Conservation (phyloP, 2,113 vertebrate genomes). For the Propithecus coquereli region DNA sequence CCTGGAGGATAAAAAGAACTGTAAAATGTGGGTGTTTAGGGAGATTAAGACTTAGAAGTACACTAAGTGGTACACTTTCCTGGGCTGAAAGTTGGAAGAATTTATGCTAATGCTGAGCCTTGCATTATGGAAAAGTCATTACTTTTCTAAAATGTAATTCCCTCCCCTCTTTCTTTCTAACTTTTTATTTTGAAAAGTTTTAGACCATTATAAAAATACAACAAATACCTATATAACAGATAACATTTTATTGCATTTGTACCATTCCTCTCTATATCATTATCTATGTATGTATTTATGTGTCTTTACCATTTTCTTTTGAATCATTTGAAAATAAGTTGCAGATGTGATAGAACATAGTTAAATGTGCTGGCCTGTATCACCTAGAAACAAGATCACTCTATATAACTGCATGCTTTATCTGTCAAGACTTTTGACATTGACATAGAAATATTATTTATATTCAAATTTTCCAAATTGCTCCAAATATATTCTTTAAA, state of each 20-base stretch:
- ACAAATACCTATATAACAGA: background rate
- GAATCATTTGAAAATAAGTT: background rate
- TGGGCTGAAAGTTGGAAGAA: background rate
- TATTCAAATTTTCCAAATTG: background rate
- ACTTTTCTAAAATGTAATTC: background rate
- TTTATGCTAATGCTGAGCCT: background rate
- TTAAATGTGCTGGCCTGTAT: background rate
- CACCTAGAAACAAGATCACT: background rate
- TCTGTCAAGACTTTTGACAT: background rate
- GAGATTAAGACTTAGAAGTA: background rate
- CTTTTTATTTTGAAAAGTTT: background rate
- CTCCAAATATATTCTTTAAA: background rate
- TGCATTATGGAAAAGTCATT: background rate
- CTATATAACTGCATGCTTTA: background rate
- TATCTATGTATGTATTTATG: background rate
- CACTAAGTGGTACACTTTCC: background rate
- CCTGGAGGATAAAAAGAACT: background rate
- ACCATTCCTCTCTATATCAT: background rate
- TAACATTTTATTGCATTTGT: background rate
- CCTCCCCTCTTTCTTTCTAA: background rate
- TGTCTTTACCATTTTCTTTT: background rate
- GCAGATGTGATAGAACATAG: background rate
- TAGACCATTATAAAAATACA: background rate
- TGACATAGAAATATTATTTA: background rate
- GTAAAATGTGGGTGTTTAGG: background rate